These are phyloP conservation scores for Lemur catta DNA, from an alignment of 2,797 vertebrate genomes.

Conservation along the genomic window DNA sequence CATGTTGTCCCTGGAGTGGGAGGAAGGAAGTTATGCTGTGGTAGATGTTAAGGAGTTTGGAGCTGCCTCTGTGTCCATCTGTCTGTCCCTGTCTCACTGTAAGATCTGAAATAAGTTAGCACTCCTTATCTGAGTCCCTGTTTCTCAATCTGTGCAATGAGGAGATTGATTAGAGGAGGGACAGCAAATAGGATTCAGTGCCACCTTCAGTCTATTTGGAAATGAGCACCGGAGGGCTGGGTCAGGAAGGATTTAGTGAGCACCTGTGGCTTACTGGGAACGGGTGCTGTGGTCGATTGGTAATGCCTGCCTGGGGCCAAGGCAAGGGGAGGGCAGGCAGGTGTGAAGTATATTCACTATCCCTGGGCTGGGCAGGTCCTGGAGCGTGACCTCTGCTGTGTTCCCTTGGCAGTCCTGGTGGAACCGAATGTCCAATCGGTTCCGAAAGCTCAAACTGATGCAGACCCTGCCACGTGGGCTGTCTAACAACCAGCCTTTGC, in stretches of 20 bases:
- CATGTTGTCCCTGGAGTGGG: accelerated
- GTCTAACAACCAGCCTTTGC: constrained; percentile 90
- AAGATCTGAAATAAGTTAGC: background rate
- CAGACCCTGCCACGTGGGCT: constrained; percentile 95
- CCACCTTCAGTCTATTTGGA: background rate
- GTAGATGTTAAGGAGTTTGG: background rate
- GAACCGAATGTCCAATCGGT: constrained; percentile 98
- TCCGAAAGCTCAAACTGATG: constrained; percentile 96
- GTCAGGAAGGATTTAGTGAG: background rate
- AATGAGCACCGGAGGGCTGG: background rate
- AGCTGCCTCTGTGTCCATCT: background rate
- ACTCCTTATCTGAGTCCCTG: background rate
- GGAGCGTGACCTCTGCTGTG: background rate
- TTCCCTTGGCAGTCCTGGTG: constrained; percentile 93
- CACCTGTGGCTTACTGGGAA: background rate
- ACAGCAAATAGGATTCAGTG: background rate
- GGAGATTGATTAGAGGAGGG: background rate
- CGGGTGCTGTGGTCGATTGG: background rate
- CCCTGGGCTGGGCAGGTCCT: background rate
- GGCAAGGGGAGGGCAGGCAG: background rate
- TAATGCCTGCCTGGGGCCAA: background rate
- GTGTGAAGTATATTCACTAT: no score
- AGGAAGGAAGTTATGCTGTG: background rate
- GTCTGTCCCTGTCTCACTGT: background rate
- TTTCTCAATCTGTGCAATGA: background rate